phyloP scores from a whole-genome alignment of 2,113 vertebrate genomes.

The Spilogale gracilis region DNA sequence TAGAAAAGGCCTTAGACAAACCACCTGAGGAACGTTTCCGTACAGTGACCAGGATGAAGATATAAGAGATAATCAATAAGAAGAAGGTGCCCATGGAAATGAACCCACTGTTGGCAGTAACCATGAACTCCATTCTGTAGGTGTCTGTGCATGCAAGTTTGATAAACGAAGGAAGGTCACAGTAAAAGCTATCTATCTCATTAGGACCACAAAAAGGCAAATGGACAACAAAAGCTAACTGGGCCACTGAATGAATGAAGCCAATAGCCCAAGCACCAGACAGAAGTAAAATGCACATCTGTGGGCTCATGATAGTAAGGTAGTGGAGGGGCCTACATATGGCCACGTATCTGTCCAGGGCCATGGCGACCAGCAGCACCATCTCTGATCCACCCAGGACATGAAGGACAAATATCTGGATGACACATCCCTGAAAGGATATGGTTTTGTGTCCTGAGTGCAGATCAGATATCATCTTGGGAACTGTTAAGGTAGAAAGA shows the following conservation, averaged over 20 bases:
- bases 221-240: conserved; percentile 19
- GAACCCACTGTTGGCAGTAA: conserved; percentile 77
- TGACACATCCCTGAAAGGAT: conserved; percentile 69
- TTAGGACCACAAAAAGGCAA: conserved; percentile 65
- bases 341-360: conserved; percentile 69
- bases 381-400: conserved; percentile 71
- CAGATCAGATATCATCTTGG: conserved; percentile 61
- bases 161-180: conserved; percentile 58
- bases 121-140: conserved; percentile 67
- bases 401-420: conserved; percentile 78
- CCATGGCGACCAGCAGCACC: conserved; percentile 69
- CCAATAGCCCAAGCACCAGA: conserved; percentile 11
- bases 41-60: conserved; percentile 73
- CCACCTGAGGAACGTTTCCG: background rate
- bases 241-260: conserved; percentile 6
- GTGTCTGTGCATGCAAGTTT: conserved; percentile 57
- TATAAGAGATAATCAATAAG: conserved; percentile 75
- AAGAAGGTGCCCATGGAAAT: conserved; percentile 72
- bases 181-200: conserved; percentile 57
- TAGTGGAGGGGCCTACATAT: conserved; percentile 71
- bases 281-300: background rate
- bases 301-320: conserved; percentile 31
- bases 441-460: conserved; percentile 44
- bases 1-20: background rate
- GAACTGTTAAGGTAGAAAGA: conserved; percentile 15